These are phyloP conservation scores for Sardina pilchardus DNA, from an alignment of 2,113 vertebrate species.

Conservation along the genomic window DNA sequence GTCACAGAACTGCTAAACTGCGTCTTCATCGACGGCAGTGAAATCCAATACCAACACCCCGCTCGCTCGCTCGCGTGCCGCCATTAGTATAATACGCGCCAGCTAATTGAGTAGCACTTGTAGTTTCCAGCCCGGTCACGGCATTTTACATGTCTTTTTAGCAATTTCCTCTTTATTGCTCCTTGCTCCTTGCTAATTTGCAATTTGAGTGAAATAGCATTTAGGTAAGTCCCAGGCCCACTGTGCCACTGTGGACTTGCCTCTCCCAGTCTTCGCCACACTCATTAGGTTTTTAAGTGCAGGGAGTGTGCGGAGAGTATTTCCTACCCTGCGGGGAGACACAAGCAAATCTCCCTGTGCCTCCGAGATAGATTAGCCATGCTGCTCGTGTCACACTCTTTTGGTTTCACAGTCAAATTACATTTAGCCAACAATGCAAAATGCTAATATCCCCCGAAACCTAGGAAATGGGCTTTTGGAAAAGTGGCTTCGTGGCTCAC, in stretches of 20 bases:
- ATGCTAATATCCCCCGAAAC: neutral
- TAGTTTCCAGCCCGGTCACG: neutral
- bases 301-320: neutral
- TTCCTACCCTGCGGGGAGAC: neutral
- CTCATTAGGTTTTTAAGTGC: neutral
- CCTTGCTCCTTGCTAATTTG: constrained; percentile 1
- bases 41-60: neutral
- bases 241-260: neutral
- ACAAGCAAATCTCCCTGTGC: constrained; percentile 22
- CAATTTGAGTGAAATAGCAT: constrained; percentile 4
- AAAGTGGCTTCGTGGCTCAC: neutral
- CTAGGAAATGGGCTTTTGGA: neutral
- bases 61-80: neutral
- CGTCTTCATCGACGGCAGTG: neutral
- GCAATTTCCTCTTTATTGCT: constrained; percentile 3
- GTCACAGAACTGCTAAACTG: neutral
- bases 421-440: constrained; percentile 27
- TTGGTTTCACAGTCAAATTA: constrained; percentile 22
- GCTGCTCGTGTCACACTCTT: constrained; percentile 25
- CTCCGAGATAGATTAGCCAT: constrained; percentile 28
- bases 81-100: neutral
- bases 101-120: neutral
- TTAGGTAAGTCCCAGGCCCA: constrained; percentile 9
- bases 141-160: neutral
- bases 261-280: neutral